phyloP scores from a whole-genome alignment of 2,113 vertebrate species.

The Macrotus californicus region DNA sequence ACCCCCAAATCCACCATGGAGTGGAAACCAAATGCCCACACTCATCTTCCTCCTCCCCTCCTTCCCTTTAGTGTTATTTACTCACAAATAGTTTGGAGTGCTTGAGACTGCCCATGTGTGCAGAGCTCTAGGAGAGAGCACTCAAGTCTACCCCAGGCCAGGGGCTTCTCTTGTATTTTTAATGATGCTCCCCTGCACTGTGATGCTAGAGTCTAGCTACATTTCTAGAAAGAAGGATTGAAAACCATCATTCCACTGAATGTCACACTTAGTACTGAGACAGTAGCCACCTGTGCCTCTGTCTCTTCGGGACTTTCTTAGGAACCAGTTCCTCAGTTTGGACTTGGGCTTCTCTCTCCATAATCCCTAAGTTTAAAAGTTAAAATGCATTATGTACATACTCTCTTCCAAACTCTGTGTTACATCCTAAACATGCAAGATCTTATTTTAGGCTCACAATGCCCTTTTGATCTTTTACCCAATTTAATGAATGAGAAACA shows the following conservation, averaged over 20 bases:
- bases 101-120: background rate
- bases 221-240: background rate
- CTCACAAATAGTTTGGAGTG: background rate
- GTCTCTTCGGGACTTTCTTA: background rate
- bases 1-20: background rate
- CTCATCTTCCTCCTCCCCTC: accelerated
- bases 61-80: background rate
- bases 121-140: background rate
- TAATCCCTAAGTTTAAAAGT: background rate
- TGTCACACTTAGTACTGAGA: too few species aligned
- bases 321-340: background rate
- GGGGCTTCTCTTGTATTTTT: background rate
- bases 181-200: background rate
- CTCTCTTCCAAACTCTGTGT: background rate
- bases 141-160: accelerated
- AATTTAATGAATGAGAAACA: background rate
- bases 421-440: background rate
- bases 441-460: background rate
- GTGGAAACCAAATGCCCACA: background rate
- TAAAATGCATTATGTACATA: background rate
- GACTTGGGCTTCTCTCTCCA: background rate
- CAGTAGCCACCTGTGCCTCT: too few species aligned
- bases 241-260: background rate
- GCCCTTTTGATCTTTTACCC: background rate
- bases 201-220: background rate